A percentile compares a stretch with the other conserved stretches of the same genome.
phyloP scores from a whole-genome alignment of 1,140 invertebrate species.

The Cydia amplana region DNA sequence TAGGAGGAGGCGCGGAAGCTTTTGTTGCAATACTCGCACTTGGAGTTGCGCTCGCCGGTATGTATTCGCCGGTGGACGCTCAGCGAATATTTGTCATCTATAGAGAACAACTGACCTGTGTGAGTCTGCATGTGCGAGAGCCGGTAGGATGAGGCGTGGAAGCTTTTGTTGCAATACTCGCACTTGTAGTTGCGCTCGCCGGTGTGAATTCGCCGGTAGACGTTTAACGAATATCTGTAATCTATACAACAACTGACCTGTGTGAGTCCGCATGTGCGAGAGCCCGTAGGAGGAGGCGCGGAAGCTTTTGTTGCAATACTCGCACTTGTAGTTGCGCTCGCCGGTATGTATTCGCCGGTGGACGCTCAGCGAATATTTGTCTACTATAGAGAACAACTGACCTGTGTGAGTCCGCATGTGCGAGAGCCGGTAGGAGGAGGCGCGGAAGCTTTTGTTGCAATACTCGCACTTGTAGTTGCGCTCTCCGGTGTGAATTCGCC shows the following conservation, averaged over 20 bases:
- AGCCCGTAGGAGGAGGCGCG: conserved; percentile 91
- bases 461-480: conserved; percentile 93
- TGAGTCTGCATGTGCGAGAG: conserved; percentile 95
- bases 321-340: conserved; percentile 93
- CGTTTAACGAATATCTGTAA: conserved; percentile 84
- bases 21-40: conserved; percentile 92
- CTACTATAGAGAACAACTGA: conserved; percentile 45
- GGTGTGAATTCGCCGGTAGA: conserved; percentile 94
- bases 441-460: conserved; percentile 91
- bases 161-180: conserved; percentile 91
- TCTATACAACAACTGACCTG: conserved; percentile 76
- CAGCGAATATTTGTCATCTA: no score
- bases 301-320: conserved; percentile 91
- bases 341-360: no score
- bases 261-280: conserved; percentile 95
- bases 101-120: conserved; percentile 81
- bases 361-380: no score
- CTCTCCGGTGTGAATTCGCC: conserved; percentile 94
- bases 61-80: no score
- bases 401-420: conserved; percentile 95
- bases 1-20: no score
- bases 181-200: conserved; percentile 94
- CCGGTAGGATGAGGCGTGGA: conserved; percentile 91
- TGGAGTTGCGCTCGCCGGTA: no score
- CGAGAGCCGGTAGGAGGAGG: conserved; percentile 90